Evolutionary conservation across 2,888 invertebrate genomes (phyloP), one percentile per base, ranked within the genome.

Genomic region (Microlaimidae sp.): DNA sequence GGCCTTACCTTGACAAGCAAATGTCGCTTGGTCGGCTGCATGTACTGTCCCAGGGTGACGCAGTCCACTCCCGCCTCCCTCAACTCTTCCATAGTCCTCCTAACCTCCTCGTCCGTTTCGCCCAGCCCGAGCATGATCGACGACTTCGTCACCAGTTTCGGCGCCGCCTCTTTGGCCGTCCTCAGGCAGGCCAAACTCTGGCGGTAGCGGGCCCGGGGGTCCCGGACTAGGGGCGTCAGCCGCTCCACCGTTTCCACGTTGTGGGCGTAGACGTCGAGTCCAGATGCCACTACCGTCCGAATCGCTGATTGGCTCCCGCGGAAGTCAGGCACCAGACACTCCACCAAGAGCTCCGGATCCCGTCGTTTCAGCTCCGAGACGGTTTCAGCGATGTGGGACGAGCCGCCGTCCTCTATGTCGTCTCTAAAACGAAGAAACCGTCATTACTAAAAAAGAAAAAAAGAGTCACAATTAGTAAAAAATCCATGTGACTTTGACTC

Each of bases 1-100:
- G n/a, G n/a, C n/a, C n/a, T n/a, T n/a, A n/a, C n/a, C 51, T 64
- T 65, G 24, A 71, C 66, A n/a, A 66, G 87, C 26, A 97, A 76
- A 71, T 97, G 97, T 7, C 83, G 78, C 67, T 89, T 93, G 0
- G 95, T 97, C 0, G 97, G 97, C 71, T 99, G 97, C 93, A 99
- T 97, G 73, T 99, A 97, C 69, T 97, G 97, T 0, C 97, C 97
- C 3, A 97, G 75, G 0, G 97, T 97, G 0, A 99, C 72, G 69
- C 93, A 93, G 72, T 95, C 95, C 0, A 99, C 95, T 32, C 82
- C 84, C 1, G 25, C 2, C 10, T 7, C 19, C 17, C 41, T 57
- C n/a, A 66, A 56, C 56, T 66, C 65, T 17, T 13, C 43, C 56
- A 66, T 55, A 27, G 61, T 58, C 48, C 59, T 55, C 45, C 59